Conservation (phyloP, 1,140 invertebrate genomes). For the Nasonia giraulti region DNA sequence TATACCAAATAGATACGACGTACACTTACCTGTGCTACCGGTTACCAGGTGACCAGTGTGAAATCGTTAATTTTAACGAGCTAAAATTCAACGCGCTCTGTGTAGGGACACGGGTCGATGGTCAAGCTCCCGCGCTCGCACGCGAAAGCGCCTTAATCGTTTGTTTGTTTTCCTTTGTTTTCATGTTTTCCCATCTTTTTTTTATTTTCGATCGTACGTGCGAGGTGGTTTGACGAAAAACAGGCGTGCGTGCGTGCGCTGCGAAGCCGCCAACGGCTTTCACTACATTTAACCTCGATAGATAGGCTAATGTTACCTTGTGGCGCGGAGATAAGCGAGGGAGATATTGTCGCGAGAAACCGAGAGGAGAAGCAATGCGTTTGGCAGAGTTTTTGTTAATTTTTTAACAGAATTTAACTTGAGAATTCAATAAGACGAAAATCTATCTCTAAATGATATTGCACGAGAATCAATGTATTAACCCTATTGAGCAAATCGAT, state of each 20-base stretch:
- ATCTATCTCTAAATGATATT: too few species aligned
- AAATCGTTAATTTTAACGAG: slow-evolving; percentile 34
- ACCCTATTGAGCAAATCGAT: too few species aligned
- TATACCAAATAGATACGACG: too few species aligned
- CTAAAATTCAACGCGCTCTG: slow-evolving; percentile 13
- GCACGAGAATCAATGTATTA: too few species aligned
- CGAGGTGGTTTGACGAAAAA: background rate
- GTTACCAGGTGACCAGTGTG: too few species aligned
- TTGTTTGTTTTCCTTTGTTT: background rate
- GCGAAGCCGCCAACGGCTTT: background rate
- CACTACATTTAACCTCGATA: slow-evolving; percentile 33
- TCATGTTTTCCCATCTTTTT: too few species aligned
- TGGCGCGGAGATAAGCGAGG: background rate
- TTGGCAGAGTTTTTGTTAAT: too few species aligned
- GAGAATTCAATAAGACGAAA: too few species aligned
- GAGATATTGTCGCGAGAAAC: too few species aligned
- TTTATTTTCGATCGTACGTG: too few species aligned
- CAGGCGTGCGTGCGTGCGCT: background rate
- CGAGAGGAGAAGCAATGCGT: background rate
- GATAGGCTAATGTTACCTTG: slow-evolving; percentile 18
- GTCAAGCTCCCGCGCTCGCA: background rate
- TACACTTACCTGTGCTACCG: too few species aligned
- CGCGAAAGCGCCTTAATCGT: background rate
- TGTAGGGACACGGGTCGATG: background rate
- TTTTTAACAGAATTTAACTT: too few species aligned